Base-by-base conservation (phyloP, 2,888 invertebrate species). In the Brachynemurus nebulosus region DNA sequence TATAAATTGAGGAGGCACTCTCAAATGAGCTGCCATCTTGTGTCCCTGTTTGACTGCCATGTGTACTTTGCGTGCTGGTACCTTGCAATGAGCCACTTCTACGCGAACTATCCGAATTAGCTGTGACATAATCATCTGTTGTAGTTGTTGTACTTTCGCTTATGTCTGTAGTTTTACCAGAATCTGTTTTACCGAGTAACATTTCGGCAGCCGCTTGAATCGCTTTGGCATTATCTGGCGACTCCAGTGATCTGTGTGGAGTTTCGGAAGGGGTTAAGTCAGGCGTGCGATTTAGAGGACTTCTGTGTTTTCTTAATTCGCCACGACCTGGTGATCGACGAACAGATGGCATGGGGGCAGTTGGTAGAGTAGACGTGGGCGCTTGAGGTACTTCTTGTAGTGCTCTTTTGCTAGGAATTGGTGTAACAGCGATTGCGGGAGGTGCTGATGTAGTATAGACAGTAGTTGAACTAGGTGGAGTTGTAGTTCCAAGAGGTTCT, bases 21-120 rank as follows among this genome's bases (percentile, higher is more conserved):
- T 88, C 88, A 62, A 88, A 86, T n/a, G 86, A 86, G 51, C 85
- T 86, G 19, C 86, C 86, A 48, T 83, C 85, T 57, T 77, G 77
- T 3, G 72, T 75, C 49, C 72, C 74, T 51, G 70, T 71, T 18
- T 44, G 37, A 25, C 44, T 38, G 25, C 37, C 38, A n/a, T 44
- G 37, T 14, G 44, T 37, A 27, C 44, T 44, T n/a, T 27, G 37
- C 8, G 38, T 38, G 8, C 44, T 38, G 3, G 38, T 38, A 38
- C 44, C 44, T 4, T 23, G 44, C n/a, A 44, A 19, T 18, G 68
- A 70, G 19, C 60, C 61, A 56, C 75, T 76, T 61, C 71, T 73
- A 57, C 78, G 74, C 14, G 80, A 81, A 57, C 76, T 81, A 58
- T 81, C 80, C 44, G 80, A 76, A 62, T 80, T 89, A 59, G 89